Evolutionary conservation across 2,113 vertebrate species (phyloP).

Genomic region (Antennarius striatus): DNA sequence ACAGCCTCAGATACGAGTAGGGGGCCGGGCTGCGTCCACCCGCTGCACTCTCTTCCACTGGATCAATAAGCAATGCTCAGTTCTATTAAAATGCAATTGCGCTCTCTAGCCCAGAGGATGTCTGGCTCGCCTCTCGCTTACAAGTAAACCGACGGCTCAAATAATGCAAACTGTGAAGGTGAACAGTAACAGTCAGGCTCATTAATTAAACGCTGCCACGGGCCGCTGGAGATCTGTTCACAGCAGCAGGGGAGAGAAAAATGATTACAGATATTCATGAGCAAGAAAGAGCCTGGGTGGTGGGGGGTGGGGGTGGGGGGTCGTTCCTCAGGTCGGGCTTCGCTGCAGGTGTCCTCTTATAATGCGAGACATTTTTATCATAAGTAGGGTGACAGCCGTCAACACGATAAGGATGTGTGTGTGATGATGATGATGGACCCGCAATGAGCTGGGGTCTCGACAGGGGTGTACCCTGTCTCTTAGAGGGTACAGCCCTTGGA

Average conservation of each 20-base stretch:
- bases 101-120: constrained; percentile 46
- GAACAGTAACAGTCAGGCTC: constrained; percentile 56
- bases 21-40: constrained; percentile 6
- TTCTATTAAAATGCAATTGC: constrained; percentile 67
- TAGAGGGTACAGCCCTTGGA: too few relatives aligned
- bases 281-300: background rate
- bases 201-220: constrained; percentile 66
- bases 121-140: constrained; percentile 46
- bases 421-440: too few relatives aligned
- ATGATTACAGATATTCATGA: constrained; percentile 55
- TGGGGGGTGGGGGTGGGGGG: background rate
- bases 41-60: constrained; percentile 22
- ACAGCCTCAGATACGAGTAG: constrained; percentile 11
- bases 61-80: constrained; percentile 60
- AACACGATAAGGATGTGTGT: too few relatives aligned
- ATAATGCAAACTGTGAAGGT: constrained; percentile 61
- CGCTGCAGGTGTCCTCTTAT: constrained; percentile 18
- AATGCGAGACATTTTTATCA: too few relatives aligned
- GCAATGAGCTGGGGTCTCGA: too few relatives aligned
- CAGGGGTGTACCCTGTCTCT: too few relatives aligned
- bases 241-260: constrained; percentile 15
- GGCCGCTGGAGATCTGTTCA: constrained; percentile 61
- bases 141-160: constrained; percentile 53
- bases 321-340: constrained; percentile 14
- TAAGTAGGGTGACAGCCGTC: too few relatives aligned